Conservation (phyloP, 1,140 invertebrate genomes). For the Cydia splendana region DNA sequence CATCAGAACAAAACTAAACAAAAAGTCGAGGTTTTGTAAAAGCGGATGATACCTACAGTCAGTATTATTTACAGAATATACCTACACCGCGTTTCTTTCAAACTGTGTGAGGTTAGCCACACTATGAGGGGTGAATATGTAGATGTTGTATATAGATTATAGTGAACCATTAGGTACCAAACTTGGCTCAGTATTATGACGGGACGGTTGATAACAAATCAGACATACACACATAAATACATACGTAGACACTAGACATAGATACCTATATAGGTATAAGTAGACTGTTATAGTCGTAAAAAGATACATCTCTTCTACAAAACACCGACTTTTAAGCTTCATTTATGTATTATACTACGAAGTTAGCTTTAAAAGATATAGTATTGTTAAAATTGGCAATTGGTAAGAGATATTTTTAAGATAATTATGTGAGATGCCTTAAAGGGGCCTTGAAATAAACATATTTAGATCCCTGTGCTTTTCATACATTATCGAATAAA, state of each 20-base stretch:
- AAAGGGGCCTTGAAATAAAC: constrained; percentile 8
- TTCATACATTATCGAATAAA: not conserved
- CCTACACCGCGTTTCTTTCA: not conserved
- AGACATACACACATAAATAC: no score
- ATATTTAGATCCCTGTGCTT: not conserved
- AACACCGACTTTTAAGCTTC: not conserved
- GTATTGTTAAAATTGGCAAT: constrained; percentile 5
- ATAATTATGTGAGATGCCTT: constrained; percentile 26
- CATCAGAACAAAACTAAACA: not conserved
- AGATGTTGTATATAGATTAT: no score
- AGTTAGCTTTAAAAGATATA: constrained; percentile 23
- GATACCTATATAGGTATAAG: no score
- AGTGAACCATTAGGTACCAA: no score
- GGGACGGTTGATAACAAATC: no score
- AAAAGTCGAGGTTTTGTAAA: not conserved
- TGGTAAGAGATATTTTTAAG: constrained; percentile 3
- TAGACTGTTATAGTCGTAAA: not conserved
- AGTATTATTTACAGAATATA: not conserved
- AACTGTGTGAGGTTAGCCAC: no score
- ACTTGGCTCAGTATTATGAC: no score
- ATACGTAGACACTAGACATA: no score
- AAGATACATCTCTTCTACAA: not conserved
- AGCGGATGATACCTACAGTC: not conserved
- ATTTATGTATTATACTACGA: not conserved
- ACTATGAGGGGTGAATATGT: no score